These are phyloP conservation scores for Valencia hispanica DNA, from an alignment of 2,797 vertebrate genomes.

Conservation along the genomic window DNA sequence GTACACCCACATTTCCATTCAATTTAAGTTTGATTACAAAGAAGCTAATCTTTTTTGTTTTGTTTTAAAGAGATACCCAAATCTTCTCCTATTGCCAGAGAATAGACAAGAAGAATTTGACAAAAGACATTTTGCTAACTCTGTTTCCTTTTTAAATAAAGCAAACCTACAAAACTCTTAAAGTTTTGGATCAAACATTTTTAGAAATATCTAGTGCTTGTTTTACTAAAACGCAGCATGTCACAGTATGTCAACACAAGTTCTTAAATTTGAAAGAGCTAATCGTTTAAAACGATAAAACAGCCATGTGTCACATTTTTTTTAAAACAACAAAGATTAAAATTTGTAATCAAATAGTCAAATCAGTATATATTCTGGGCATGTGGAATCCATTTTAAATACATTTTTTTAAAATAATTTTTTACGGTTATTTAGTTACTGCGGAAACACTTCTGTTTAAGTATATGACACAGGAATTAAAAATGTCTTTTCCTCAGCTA, in stretches of 20 bases:
- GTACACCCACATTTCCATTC: neutral
- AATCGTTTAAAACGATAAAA: neutral
- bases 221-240: no score
- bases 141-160: neutral
- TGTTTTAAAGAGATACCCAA: neutral
- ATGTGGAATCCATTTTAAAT: no score
- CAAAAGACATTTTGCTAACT: neutral
- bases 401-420: no score
- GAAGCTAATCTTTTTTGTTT: no score
- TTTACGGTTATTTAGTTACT: neutral
- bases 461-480: neutral
- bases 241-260: neutral
- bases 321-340: no score
- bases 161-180: neutral
- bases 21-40: no score
- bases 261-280: neutral
- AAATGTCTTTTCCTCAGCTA: neutral
- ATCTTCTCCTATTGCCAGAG: neutral
- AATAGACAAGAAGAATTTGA: neutral
- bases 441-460: neutral
- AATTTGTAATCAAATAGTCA: neutral
- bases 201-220: no score
- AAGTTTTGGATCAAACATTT: no score
- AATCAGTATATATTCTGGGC: neutral
- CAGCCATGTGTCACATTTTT: no score